Evolutionary conservation across 1,140 invertebrate genomes (phyloP).

Genomic region (Theocolax elegans): DNA sequence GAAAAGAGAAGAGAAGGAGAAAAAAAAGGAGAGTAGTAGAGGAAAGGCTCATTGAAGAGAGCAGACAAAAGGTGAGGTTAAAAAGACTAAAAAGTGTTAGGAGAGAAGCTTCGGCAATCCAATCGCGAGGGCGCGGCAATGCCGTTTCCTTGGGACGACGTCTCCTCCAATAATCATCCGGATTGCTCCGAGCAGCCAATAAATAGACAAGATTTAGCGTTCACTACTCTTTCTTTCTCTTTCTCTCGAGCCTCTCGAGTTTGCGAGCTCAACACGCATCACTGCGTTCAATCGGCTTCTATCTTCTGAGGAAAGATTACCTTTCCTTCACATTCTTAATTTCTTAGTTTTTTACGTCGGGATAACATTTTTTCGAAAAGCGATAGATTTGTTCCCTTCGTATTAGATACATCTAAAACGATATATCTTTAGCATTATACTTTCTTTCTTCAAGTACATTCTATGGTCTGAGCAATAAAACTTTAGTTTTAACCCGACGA

Average conservation of each 20-base stretch:
- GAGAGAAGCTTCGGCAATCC: slow-evolving; percentile 30
- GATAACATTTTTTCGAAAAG: too few species aligned
- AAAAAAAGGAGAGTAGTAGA: neutral
- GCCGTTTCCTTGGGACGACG: slow-evolving; percentile 38
- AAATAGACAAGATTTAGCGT: slow-evolving; percentile 61
- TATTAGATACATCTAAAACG: too few species aligned
- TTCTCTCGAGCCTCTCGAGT: slow-evolving; percentile 40
- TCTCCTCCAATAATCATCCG: slow-evolving; percentile 56
- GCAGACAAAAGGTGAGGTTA: slow-evolving; percentile 1
- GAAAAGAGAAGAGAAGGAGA: neutral
- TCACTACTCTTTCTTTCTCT: slow-evolving; percentile 14
- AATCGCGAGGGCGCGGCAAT: slow-evolving; percentile 42
- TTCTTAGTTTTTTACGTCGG: too few species aligned
- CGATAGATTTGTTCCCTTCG: too few species aligned
- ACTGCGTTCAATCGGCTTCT: slow-evolving; percentile 55
- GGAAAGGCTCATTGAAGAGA: neutral
- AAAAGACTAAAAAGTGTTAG: slow-evolving; percentile 10
- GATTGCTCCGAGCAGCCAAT: slow-evolving; percentile 55
- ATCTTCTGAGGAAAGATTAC: slow-evolving; percentile 26
- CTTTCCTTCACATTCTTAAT: neutral
- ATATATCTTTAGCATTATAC: too few species aligned
- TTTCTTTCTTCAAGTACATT: too few species aligned
- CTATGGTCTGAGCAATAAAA: too few species aligned
- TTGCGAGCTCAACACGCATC: slow-evolving; percentile 51
- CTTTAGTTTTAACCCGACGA: too few species aligned